Conservation (phyloP, 2,888 invertebrate genomes). For the Gymnocheta viridis region DNA sequence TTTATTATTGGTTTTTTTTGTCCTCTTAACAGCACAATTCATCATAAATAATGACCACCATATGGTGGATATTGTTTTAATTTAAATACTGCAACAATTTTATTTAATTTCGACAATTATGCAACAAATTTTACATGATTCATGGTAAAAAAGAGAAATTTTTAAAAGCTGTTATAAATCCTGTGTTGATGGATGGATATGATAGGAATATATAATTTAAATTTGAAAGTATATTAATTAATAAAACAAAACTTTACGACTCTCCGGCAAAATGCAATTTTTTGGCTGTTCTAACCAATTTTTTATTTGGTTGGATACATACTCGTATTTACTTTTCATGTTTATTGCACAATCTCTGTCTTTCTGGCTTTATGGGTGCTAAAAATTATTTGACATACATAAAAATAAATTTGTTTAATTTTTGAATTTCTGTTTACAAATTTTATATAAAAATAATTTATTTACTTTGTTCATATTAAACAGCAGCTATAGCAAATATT, state of each 20-base stretch:
- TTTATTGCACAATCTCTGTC: conserved; percentile 14
- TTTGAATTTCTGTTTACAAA: conserved; percentile 33
- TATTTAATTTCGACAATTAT: conserved; percentile 35
- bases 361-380: conserved; percentile 47
- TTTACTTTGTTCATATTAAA: conserved; percentile 58
- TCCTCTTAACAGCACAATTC: conserved; percentile 1
- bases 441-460: conserved; percentile 29
- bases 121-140: conserved; percentile 35
- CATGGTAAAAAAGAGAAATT: conserved; percentile 35
- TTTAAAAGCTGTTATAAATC: conserved; percentile 45
- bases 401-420: conserved; percentile 22
- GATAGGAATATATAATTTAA: not conserved
- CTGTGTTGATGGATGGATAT: conserved; percentile 5
- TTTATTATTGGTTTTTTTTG: conserved; percentile 42
- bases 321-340: conserved; percentile 22
- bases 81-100: not conserved
- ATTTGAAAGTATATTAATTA: not conserved
- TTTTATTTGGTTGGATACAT: conserved; percentile 16
- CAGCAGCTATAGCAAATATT: conserved; percentile 55
- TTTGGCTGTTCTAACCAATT: conserved; percentile 17
- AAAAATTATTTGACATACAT: conserved; percentile 59
- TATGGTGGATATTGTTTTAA: conserved; percentile 54
- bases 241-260: too few species aligned
- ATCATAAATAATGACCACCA: conserved; percentile 47
- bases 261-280: not conserved